A percentile compares a stretch with the other conserved stretches of the same genome.
These are phyloP conservation scores for Fistularia commersonii DNA, from an alignment of 2,797 vertebrate species.

Conservation along the genomic window DNA sequence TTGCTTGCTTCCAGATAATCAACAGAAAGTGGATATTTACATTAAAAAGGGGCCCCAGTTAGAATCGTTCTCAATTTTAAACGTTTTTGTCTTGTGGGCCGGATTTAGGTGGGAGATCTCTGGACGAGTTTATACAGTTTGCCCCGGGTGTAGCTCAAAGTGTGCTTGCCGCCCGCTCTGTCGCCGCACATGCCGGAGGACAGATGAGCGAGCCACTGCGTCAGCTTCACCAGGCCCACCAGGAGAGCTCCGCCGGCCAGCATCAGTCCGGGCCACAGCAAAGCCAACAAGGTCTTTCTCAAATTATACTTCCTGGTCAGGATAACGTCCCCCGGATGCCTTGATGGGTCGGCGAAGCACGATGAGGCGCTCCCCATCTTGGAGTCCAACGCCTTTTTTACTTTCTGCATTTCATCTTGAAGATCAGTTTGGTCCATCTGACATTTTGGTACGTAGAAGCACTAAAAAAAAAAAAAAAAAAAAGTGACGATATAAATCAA, in stretches of 20 bases:
- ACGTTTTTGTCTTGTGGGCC: too few species aligned
- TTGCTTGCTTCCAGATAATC: too few species aligned
- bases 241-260: conserved; percentile 76
- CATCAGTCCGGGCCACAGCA: conserved; percentile 82
- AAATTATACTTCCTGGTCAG: conserved; percentile 68
- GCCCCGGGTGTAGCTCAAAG: conserved; percentile 15
- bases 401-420: conserved; percentile 60
- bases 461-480: conserved; percentile 61
- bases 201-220: conserved; percentile 71
- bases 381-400: conserved; percentile 65
- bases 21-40: too few species aligned
- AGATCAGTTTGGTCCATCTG: conserved; percentile 65
- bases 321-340: conserved; percentile 65
- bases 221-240: conserved; percentile 80
- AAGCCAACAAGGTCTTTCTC: conserved; percentile 59
- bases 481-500: conserved; percentile 9
- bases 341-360: conserved; percentile 62
- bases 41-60: too few species aligned
- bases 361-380: conserved; percentile 39
- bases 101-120: too few species aligned
- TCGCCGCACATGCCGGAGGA: conserved; percentile 53
- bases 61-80: too few species aligned
- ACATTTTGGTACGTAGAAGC: conserved; percentile 83
- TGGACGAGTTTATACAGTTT: conserved; percentile 55
- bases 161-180: conserved; percentile 8